phyloP scores from a whole-genome alignment of 2,888 invertebrate genomes.

The Tachina fera region DNA sequence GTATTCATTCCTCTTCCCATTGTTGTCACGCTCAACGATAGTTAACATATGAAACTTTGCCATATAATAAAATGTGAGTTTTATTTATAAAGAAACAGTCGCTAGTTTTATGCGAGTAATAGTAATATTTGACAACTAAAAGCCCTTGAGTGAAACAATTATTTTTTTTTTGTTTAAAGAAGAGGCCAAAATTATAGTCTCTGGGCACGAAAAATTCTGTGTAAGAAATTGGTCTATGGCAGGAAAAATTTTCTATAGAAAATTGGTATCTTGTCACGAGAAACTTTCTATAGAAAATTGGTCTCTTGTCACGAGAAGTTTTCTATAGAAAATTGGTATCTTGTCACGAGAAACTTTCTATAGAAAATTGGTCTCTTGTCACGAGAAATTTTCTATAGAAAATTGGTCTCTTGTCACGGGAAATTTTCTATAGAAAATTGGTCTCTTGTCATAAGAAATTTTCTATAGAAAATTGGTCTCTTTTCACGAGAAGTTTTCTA shows the following conservation, averaged over 20 bases:
- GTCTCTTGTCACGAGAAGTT: neutral
- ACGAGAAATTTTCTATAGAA: neutral
- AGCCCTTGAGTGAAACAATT: neutral
- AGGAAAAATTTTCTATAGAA: neutral
- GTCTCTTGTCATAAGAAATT: neutral
- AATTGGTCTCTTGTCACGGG: neutral
- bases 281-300: neutral
- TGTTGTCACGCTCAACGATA: conserved; percentile 40
- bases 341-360: neutral
- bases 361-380: neutral
- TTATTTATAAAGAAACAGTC: conserved; percentile 27
- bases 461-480: neutral
- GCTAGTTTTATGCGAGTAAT: conserved; percentile 47
- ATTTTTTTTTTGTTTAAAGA: neutral
- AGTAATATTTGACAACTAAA: conserved; percentile 54
- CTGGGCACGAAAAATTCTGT: too few species aligned
- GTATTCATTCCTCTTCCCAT: conserved; percentile 14
- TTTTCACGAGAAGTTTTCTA: neutral
- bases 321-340: neutral
- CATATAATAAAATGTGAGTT: neutral
- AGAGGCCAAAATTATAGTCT: neutral
- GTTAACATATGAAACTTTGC: conserved; percentile 45
- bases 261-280: neutral
- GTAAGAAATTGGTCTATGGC: neutral
- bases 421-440: neutral